Evolutionary conservation across 30 jellyfish, hydroid and myxozoan genomes (phyloP).

Genomic region (Aurelia aurita complex sp. Pacific): DNA sequence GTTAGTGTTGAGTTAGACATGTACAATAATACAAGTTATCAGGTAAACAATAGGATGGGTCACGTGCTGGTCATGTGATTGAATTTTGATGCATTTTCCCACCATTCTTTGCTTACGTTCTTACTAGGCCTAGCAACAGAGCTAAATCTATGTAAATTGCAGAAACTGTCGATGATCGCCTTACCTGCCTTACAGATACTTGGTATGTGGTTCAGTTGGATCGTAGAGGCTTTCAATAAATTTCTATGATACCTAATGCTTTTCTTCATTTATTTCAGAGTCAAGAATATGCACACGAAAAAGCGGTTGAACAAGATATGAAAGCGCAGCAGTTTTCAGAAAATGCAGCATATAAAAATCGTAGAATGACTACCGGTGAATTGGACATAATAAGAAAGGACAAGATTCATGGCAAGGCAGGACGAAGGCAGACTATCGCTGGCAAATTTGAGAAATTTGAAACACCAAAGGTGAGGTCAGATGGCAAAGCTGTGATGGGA

Average conservation of each 20-base stretch:
- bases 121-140: too few species aligned
- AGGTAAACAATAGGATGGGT: too few species aligned
- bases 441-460: neutral
- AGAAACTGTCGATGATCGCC: too few species aligned
- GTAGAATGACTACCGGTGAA: constrained; percentile 19
- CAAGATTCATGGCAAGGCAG: neutral
- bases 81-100: too few species aligned
- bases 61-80: too few species aligned
- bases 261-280: too few species aligned
- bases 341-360: neutral
- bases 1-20: neutral
- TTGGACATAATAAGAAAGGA: neutral
- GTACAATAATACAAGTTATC: neutral
- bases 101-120: too few species aligned
- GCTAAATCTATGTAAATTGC: too few species aligned
- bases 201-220: too few species aligned
- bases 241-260: too few species aligned
- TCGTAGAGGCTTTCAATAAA: too few species aligned
- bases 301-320: constrained; percentile 4
- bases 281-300: neutral
- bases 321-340: constrained; percentile 1
- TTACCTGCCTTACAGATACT: too few species aligned
- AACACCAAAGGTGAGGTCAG: neutral
- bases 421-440: neutral
- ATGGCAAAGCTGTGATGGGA: neutral